Evolutionary conservation across 2,888 invertebrate species (phyloP), one percentile per base, ranked within the genome.

Genomic region (Anodontia alba): DNA sequence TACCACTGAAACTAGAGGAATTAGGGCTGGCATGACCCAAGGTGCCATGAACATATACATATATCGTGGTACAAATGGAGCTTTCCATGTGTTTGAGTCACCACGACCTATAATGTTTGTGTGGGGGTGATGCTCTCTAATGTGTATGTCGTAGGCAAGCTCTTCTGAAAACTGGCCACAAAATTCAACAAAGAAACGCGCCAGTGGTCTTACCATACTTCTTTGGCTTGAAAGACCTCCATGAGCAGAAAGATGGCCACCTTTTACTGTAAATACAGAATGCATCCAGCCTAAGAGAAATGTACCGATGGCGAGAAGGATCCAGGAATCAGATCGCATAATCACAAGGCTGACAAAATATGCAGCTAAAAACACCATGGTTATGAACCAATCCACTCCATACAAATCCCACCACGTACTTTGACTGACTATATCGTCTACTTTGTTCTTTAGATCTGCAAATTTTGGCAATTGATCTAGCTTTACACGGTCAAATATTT

Each of bases 71-170:
- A 94, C 80, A 36, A 89, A 81, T 2, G 94, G 93, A 0, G 86
- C 87, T 72, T 90, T 92, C 92, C 93, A 94, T 0, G 92, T 91
- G 75, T 92, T 92, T 2, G 93, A 93, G 80, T 94, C 94, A 0
- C 94, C 94, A 23, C 91, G 84, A 0, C 93, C 94, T 12, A 94
- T 91, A 71, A 94, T 93, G 78, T 94, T 94, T 0, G 94, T 94
- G 84, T 93, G 92, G 0, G 94, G 93, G 68, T 94, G 94, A 76
- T 94, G 94, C 29, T 77, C 74, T 73, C 89, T 90, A n/a, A 94
- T 91, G 80, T 94, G 94, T 5, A 92, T 91, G 36, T 91, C 89
- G 70, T 88, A 83, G 3, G 88, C 91, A 8, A 90, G 68, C n/a
- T 90, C 88, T 7, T 88, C 84, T 0, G 93, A 91, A 82, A 92